phyloP scores from a whole-genome alignment of 2,888 invertebrate genomes.

The Netelia virgata region DNA sequence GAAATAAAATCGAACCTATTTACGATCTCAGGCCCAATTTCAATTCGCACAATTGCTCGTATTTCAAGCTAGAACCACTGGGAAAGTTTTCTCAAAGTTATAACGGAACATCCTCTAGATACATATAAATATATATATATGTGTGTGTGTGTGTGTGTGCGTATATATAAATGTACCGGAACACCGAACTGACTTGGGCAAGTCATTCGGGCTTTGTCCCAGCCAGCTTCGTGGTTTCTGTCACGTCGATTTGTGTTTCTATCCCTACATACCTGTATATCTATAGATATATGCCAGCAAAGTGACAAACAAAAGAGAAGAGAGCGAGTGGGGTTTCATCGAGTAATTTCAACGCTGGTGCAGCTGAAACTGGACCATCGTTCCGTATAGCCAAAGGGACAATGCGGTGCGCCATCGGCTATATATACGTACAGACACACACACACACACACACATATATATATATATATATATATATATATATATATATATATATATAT shows the following conservation, averaged over 20 bases:
- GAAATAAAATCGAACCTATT: neutral
- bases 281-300: slow-evolving; percentile 38
- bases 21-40: neutral
- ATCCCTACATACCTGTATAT: slow-evolving; percentile 45
- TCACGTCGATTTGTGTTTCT: slow-evolving; percentile 59
- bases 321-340: slow-evolving; percentile 53
- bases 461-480: neutral
- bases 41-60: slow-evolving; percentile 6
- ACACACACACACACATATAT: too few species aligned
- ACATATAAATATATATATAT: neutral
- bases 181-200: slow-evolving; percentile 47
- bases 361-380: slow-evolving; percentile 67
- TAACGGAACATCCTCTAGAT: neutral
- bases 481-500: neutral
- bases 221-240: slow-evolving; percentile 41
- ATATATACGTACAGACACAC: neutral
- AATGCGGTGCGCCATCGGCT: slow-evolving; percentile 47
- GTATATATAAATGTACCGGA: slow-evolving; percentile 20
- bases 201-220: slow-evolving; percentile 53
- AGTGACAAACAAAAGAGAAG: slow-evolving; percentile 62
- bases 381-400: slow-evolving; percentile 55
- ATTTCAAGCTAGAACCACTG: neutral
- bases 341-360: slow-evolving; percentile 64
- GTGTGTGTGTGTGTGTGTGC: neutral
- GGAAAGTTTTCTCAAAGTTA: neutral